Evolutionary conservation across 37 sponge, comb jelly and placozoan genomes (phyloP), one percentile per base, ranked within the genome.

Genomic region (Chondrilla cf. caribensis): DNA sequence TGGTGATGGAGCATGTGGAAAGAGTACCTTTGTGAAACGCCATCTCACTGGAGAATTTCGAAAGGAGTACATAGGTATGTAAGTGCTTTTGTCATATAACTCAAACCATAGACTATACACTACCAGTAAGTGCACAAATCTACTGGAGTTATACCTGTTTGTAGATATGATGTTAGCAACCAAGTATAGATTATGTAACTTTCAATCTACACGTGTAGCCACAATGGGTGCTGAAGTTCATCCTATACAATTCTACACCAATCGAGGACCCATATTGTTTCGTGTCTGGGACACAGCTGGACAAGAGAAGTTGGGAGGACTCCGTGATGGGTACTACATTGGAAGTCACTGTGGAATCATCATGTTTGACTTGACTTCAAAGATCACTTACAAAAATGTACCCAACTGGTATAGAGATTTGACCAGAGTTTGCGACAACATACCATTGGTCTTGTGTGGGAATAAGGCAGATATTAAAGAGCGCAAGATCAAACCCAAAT

Each of bases 231-330:
- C 95, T 6, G 99, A 97, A 70, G 97, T 98, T 0, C 99, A 96
- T 64, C 99, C 96, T 17, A 84, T 98, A 38, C 82, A 87, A 5
- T 98, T 98, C 80, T 91, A 96, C 89, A 98, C 99, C 32, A 95
- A 94, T 82, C 78, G 83, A 31, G 99, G 99, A 24, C 86, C 94
- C 21, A 95, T 98, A 44, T 55, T 87, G 36, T 98, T 98, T 79
- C 91, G 95, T 59, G 99, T 98, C 8, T 98, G 99, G 99, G 99
- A 98, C 77, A 98, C 99, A n/a, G 99, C 99, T 32, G 99, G 99
- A 5, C 99, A 98, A 73, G 99, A 98, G 81, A 98, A 98, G 83
- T 96, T 98, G 80, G 99, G 99, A 40, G 99, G 99, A 0, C 94
- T 98, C 7, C 75, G 99, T 18, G 99, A 98, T 66, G 99, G 99